Evolutionary conservation across 2,797 vertebrate species (phyloP), one percentile per base, ranked within the genome.

Genomic region (Macrochelys suwanniensis): DNA sequence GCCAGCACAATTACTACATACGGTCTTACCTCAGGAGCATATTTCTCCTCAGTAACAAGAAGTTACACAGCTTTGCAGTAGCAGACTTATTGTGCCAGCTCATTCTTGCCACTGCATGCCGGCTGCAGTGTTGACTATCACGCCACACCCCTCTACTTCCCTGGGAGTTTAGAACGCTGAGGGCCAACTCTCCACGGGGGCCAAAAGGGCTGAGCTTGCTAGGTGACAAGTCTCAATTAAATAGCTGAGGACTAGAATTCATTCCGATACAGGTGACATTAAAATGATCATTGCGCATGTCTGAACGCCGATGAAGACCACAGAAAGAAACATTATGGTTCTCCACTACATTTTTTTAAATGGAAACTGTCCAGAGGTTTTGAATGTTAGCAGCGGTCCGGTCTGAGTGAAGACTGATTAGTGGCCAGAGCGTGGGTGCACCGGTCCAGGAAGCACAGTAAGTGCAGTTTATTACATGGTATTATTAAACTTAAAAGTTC

Each of bases 171-270:
- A 78, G 79, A 56, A 95, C 95, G 96, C 94, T 4, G 49, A 96
- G 89, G 88, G 84, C 68, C 78, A 47, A 84, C 84, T 96, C 3
- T 0, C 86, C 84, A 89, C 57, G 81, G 89, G 90, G 80, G 94
- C 95, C 86, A 89, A 91, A 95, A 78, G 96, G 96, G 84, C 78
- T 91, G 78, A 94, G 86, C 90, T 93, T 96, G 87, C 90, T 85
- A 87, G 88, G 95, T 91, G 95, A 89, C 90, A 94, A 4, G 17
- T 93, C 94, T 97, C 96, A 97, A 96, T 97, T 95, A 94, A 96
- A 95, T 71, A 92, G 94, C 47, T 95, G 93, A 80, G 87, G 74
- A 97, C 80, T 90, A 85, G 93, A 97, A 97, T 95, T 90, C 94
- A 95, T 97, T 96, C 92, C 89, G 80, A 85, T 92, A 93, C 93